A percentile compares a stretch with the other conserved stretches of the same genome.
Evolutionary conservation across 2,797 vertebrate genomes (phyloP).

Genomic region (Trematomus bernacchii): DNA sequence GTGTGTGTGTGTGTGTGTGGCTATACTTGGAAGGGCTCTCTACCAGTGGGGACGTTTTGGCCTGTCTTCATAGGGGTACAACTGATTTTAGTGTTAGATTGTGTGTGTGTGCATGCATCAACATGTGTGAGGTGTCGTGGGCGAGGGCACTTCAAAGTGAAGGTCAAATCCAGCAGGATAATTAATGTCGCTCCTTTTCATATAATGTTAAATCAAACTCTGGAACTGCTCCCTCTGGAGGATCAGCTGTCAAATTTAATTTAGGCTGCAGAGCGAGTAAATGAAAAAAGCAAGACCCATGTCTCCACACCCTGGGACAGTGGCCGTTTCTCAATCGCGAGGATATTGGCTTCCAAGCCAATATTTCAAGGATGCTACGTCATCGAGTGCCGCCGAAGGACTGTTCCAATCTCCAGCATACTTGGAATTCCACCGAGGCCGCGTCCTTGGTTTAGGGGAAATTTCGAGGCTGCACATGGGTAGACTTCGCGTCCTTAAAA

Average conservation of each 20-base stretch:
- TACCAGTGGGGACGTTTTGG: conserved; percentile 14
- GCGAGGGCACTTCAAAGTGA: conserved; percentile 67
- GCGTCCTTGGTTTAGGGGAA: too few relatives aligned
- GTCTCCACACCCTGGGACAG: conserved; percentile 59
- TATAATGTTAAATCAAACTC: conserved; percentile 81
- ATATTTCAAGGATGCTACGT: too few relatives aligned
- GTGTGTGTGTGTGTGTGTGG: conserved; percentile 29
- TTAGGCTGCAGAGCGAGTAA: conserved; percentile 74
- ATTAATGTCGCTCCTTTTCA: conserved; percentile 79
- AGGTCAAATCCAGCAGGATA: conserved; percentile 83
- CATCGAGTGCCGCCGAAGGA: too few relatives aligned
- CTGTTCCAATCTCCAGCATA: too few relatives aligned
- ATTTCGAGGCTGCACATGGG: too few relatives aligned
- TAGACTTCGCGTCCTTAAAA: too few relatives aligned
- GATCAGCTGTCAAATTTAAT: conserved; percentile 80
- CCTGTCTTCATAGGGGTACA: conserved; percentile 14
- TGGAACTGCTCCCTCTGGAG: conserved; percentile 76
- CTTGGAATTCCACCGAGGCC: too few relatives aligned
- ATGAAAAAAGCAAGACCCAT: conserved; percentile 68
- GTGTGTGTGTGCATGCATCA: conserved; percentile 9
- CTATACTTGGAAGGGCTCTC: conserved; percentile 34
- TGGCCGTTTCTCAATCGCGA: too few relatives aligned
- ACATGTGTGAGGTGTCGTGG: conserved; percentile 29
- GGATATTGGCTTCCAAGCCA: too few relatives aligned
- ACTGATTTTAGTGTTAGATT: conserved; percentile 23